phyloP scores from a whole-genome alignment of 2,888 invertebrate genomes.

The Agonum fuliginosum region DNA sequence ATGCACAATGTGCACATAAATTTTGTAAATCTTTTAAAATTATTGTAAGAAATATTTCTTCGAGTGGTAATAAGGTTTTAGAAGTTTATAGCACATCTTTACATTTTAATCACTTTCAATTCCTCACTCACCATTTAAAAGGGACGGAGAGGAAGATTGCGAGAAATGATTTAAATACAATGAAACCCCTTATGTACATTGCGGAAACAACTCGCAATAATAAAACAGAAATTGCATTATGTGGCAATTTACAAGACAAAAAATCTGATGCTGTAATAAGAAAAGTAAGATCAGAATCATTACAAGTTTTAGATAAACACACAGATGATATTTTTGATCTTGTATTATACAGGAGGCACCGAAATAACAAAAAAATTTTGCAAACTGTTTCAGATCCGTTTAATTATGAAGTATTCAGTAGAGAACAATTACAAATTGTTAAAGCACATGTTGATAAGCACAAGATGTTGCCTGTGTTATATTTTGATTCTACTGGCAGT shows the following conservation, averaged over 20 bases:
- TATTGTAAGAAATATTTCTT: background rate
- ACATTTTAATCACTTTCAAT: background rate
- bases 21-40: background rate
- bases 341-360: background rate
- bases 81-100: background rate
- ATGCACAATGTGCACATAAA: constrained; percentile 14
- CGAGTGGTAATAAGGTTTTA: background rate
- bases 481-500: constrained; percentile 2
- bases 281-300: constrained; percentile 3
- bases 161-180: background rate
- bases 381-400: constrained; percentile 7
- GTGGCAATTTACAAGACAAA: constrained; percentile 10
- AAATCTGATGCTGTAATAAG: constrained; percentile 2
- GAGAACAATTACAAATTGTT: constrained; percentile 4
- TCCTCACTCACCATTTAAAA: background rate
- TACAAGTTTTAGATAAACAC: background rate
- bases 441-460: background rate
- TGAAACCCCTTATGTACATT: constrained; percentile 5
- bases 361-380: constrained; percentile 7
- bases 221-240: constrained; percentile 8
- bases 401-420: constrained; percentile 7
- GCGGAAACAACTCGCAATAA: background rate
- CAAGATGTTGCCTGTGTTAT: background rate
- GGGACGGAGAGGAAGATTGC: background rate
- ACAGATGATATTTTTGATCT: constrained; percentile 1